Conservation (phyloP, 2,797 vertebrate species). For the Naso thynnoides region DNA sequence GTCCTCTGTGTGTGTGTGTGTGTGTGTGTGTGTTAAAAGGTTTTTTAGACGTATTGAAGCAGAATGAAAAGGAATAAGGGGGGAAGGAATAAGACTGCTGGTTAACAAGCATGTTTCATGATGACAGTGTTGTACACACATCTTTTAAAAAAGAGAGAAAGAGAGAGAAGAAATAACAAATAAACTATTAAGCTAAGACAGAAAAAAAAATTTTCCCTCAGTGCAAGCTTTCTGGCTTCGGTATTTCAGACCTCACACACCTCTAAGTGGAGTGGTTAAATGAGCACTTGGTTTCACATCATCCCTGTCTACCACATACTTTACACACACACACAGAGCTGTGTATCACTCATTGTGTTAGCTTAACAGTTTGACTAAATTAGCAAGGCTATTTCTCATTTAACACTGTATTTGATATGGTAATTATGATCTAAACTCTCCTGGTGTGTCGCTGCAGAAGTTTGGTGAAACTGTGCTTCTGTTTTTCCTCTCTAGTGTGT, state of each 20-base stretch:
- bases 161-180: slow-evolving; percentile 25
- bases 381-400: slow-evolving; percentile 66
- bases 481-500: slow-evolving; percentile 23
- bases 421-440: slow-evolving; percentile 64
- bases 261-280: slow-evolving; percentile 33
- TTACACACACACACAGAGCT: slow-evolving; percentile 4
- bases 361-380: slow-evolving; percentile 51
- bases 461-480: slow-evolving; percentile 51
- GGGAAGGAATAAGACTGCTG: slow-evolving; percentile 41
- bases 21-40: slow-evolving; percentile 4
- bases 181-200: slow-evolving; percentile 1
- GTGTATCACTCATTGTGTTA: slow-evolving; percentile 33
- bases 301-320: slow-evolving; percentile 3
- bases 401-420: slow-evolving; percentile 66
- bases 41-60: slow-evolving; percentile 54
- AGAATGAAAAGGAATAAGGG: slow-evolving; percentile 62
- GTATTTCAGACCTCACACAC: slow-evolving; percentile 13
- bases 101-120: slow-evolving; percentile 44
- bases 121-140: slow-evolving; percentile 30
- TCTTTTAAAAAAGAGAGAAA: too few relatives aligned
- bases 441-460: slow-evolving; percentile 40
- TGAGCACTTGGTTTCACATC: slow-evolving; percentile 22
- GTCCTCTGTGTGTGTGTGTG: neutral
- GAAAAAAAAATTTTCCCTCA: slow-evolving; percentile 21
- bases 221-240: slow-evolving; percentile 2